Conservation (phyloP, 1,140 invertebrate genomes). For the Druon quercuslanigerum region DNA sequence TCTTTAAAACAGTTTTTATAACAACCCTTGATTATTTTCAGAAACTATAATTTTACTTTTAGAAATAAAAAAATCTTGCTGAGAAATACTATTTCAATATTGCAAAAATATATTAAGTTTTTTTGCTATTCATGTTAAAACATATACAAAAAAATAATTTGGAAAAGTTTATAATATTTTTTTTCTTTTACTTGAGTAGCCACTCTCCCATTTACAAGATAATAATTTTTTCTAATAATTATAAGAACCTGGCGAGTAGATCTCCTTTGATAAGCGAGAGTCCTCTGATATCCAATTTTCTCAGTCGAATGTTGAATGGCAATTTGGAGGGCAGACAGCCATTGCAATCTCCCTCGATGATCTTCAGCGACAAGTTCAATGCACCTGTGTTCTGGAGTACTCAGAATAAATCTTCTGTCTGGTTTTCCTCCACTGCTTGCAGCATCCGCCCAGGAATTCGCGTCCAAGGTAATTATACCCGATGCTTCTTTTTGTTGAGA, state of each 20-base stretch:
- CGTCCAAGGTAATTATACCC: slow-evolving; percentile 80
- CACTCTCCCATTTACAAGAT: too few species aligned
- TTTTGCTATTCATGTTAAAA: too few species aligned
- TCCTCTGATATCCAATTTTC: slow-evolving; percentile 81
- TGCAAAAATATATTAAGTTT: too few species aligned
- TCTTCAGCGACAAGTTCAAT: slow-evolving; percentile 83
- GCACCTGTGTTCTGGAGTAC: slow-evolving; percentile 80
- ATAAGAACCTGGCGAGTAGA: slow-evolving; percentile 76
- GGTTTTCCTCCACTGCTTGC: slow-evolving; percentile 75
- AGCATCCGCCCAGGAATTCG: slow-evolving; percentile 81
- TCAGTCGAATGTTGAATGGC: slow-evolving; percentile 82
- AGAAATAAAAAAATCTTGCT: too few species aligned
- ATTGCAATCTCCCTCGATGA: slow-evolving; percentile 84
- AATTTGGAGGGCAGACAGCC: slow-evolving; percentile 82
- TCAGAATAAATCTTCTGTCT: slow-evolving; percentile 77
- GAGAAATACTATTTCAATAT: too few species aligned
- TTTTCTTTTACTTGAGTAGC: too few species aligned
- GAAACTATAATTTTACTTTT: too few species aligned
- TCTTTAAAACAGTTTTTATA: too few species aligned
- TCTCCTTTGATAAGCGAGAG: slow-evolving; percentile 76
- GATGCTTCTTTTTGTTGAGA: slow-evolving; percentile 83
- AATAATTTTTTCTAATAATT: too few species aligned
- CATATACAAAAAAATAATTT: too few species aligned
- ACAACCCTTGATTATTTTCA: too few species aligned
- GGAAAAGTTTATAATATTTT: too few species aligned